phyloP scores from a whole-genome alignment of 2,888 invertebrate species.

The Caenorhabditis zanzibari region DNA sequence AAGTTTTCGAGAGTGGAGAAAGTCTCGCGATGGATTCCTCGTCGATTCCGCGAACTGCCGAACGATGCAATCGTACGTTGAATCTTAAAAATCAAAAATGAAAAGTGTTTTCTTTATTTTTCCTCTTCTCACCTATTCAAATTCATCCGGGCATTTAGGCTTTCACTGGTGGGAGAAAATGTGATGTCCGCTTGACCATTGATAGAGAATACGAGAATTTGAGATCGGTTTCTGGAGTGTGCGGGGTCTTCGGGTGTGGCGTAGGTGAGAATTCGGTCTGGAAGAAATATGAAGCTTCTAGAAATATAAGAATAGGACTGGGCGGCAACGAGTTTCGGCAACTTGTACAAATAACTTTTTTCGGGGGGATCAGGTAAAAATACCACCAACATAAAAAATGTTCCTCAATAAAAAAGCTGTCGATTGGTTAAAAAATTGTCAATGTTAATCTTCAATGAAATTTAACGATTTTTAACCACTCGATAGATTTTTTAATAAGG shows the following conservation, averaged over 20 bases:
- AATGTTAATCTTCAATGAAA: too few relatives aligned
- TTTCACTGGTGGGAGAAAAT: constrained; percentile 73
- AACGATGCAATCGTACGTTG: constrained; percentile 79
- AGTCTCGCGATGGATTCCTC: constrained; percentile 78
- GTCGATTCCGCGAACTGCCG: constrained; percentile 77
- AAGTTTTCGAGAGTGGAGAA: constrained; percentile 81
- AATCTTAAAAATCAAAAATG: constrained; percentile 57
- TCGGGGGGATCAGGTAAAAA: too few relatives aligned
- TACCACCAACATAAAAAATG: too few relatives aligned
- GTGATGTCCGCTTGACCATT: constrained; percentile 80
- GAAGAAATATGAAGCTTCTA: background rate
- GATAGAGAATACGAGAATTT: constrained; percentile 81
- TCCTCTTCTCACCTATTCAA: constrained; percentile 71
- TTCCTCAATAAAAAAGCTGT: too few relatives aligned
- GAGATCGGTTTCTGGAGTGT: constrained; percentile 50
- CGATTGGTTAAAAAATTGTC: too few relatives aligned
- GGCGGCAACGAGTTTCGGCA: too few relatives aligned
- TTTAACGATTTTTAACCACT: too few relatives aligned
- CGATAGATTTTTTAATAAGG: too few relatives aligned
- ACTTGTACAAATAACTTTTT: too few relatives aligned
- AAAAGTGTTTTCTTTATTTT: background rate
- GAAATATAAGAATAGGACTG: too few relatives aligned
- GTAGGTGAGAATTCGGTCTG: constrained; percentile 81
- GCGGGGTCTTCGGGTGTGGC: constrained; percentile 67
- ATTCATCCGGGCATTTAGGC: constrained; percentile 77